Evolutionary conservation across 2,888 invertebrate species (phyloP), one percentile per base, ranked within the genome.

Genomic region (Campoplex capitator): DNA sequence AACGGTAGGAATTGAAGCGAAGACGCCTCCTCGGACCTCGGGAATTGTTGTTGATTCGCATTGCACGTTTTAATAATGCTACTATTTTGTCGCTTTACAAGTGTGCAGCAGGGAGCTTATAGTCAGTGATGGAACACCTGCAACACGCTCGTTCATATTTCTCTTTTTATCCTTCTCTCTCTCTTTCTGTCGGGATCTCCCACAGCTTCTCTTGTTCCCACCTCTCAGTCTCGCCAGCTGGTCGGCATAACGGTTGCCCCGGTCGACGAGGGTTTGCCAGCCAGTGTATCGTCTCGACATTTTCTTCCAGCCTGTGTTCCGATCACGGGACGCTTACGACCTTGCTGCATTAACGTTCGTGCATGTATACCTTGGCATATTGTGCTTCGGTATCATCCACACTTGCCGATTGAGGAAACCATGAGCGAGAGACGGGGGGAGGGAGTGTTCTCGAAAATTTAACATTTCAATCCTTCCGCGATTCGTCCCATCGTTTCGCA

Each of bases 151-250:
- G 77, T 74, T 70, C 62, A 54, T 86, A 4, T 48, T 58, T 38
- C 58, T 48, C 54, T 56, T 45, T 68, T 32, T 70, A 18, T 58
- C n/a, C n/a, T 42, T 48, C 3, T 42, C 42, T 70, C 51, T 38
- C 42, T 58, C 73, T 38, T 16, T 18, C 51, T 58, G 42, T 45
- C 35, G 42, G 38, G 28, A 71, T 67, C 68, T 83, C 48, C 70
- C 79, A 73, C 71, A 73, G 82, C 56, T 68, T 74, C 71, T 81
- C 84, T 65, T 65, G 38, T 78, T 79, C 42, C 75, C 75, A 67
- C 86, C 77, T 75, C 75, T 65, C 83, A 54, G 87, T 79, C 87
- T 87, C 87, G 87, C 84, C 87, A 87, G 87, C 87, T 87, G 87
- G 84, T 87, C 84, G 84, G 82, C 84, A 82, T 84, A 82, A 87